A percentile compares a stretch with the other conserved stretches of the same genome.
Conservation (phyloP, 92 coral and sea anemone species). For the Zoanthus solanderi region DNA sequence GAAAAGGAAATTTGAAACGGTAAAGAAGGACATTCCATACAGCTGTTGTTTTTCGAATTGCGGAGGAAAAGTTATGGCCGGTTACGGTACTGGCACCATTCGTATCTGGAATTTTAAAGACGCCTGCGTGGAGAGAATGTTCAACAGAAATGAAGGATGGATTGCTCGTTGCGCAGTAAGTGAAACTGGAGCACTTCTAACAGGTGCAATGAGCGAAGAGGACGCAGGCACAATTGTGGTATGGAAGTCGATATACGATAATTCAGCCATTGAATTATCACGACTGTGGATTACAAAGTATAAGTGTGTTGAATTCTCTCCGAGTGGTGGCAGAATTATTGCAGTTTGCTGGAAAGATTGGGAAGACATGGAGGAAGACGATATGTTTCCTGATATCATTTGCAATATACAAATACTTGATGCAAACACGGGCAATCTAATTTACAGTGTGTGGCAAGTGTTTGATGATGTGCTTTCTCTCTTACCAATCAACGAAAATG, state of each 20-base stretch:
- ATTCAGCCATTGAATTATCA: not conserved
- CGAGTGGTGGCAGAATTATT: slow-evolving; percentile 13
- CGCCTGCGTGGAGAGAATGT: not conserved
- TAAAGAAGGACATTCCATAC: not conserved
- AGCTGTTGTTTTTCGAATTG: not conserved
- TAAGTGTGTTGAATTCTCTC: slow-evolving; percentile 34
- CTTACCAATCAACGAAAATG: not conserved
- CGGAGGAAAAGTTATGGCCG: not conserved
- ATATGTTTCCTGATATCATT: not conserved
- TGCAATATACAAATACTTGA: not conserved
- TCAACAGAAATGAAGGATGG: not conserved
- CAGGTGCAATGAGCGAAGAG: not conserved
- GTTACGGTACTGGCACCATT: not conserved
- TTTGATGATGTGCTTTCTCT: not conserved
- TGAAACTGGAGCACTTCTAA: not conserved
- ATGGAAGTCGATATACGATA: slow-evolving; percentile 2
- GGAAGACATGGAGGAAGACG: not conserved
- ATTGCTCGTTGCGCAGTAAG: slow-evolving; percentile 15
- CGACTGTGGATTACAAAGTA: not conserved
- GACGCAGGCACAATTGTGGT: not conserved
- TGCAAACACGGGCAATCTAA: not conserved
- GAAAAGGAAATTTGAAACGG: too few relatives aligned
- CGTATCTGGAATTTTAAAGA: slow-evolving; percentile 16
- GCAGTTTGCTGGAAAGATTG: not conserved
- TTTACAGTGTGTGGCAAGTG: not conserved